phyloP scores from a whole-genome alignment of 2,888 invertebrate species.

The Drosophila pegasa region DNA sequence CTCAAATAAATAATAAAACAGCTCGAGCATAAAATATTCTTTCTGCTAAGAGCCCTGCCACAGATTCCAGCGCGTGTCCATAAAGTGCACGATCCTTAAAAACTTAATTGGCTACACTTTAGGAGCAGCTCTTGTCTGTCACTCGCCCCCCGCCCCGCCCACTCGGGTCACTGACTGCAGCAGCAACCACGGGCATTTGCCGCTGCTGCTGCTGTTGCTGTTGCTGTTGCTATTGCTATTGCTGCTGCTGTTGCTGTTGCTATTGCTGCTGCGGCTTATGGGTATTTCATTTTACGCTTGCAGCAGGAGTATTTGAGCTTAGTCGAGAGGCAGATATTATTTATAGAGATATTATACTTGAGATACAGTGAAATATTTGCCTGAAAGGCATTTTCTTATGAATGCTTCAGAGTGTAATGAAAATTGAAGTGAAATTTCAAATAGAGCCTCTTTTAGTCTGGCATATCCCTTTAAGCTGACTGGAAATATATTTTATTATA shows the following conservation, averaged over 20 bases:
- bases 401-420: no score
- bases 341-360: background rate
- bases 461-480: no score
- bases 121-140: conserved; percentile 9
- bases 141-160: background rate
- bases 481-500: no score
- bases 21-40: conserved; percentile 62
- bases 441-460: no score
- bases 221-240: background rate
- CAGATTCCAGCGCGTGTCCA: conserved; percentile 27
- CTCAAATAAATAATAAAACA: conserved; percentile 64
- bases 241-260: conserved; percentile 8
- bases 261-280: conserved; percentile 8
- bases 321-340: background rate
- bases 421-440: no score
- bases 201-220: background rate
- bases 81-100: conserved; percentile 32
- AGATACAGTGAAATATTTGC: no score
- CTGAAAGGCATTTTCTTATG: no score
- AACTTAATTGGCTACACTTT: conserved; percentile 52
- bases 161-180: conserved; percentile 25
- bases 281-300: background rate
- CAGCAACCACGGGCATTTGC: conserved; percentile 10
- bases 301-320: background rate
- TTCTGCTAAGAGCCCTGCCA: conserved; percentile 38